Base-by-base conservation (phyloP, 2,888 invertebrate species). In the Eupithecia subfuscata region DNA sequence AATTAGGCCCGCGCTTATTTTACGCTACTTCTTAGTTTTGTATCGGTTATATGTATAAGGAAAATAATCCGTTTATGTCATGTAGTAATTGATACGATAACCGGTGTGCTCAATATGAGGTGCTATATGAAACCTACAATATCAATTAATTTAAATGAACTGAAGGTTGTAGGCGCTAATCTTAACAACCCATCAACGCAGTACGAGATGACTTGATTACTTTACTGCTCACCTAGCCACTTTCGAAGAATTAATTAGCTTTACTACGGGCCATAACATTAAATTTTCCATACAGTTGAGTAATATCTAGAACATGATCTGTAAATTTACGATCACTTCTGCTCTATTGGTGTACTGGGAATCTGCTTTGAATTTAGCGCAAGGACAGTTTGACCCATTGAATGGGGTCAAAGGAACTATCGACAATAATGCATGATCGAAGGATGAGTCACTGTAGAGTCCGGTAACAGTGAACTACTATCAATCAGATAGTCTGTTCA, bases 371-470 rank as follows among this genome's bases (percentile, higher is more conserved):
- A 90, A 93, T 91, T 90, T 87, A 91, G 92, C 87, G 87, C 93
- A 92, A 94, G 93, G 93, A 90, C 91, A 90, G 87, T 89, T 84
- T 90, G 89, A 90, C 90, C 86, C 87, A 82, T 86, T 88, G 87
- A 92, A 92, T 90, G 88, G 90, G 92, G 94, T 93, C 91, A 94
- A 91, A 92, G 90, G 90, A 92, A 90, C 89, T 89, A 91, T 91
- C 89, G 87, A 83, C 86, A 83, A 83, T 89, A 88, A 89, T 89
- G 87, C 87, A 88, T 88, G 90, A 89, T 89, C 89, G 88, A 88
- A 87, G 85, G 79, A 81, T 94, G 93, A 94, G 84, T 94, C 94
- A 94, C 84, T 82, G 88, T 90, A 91, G 89, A 90, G 89, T 91
- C 91, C 91, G 86, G 88, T 85, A 86, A 87, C 84, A 87, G 85